A percentile compares a stretch with the other conserved stretches of the same genome.
These are phyloP conservation scores for Acanthacorydalis orientalis DNA, from an alignment of 2,888 invertebrate species.

Conservation along the genomic window DNA sequence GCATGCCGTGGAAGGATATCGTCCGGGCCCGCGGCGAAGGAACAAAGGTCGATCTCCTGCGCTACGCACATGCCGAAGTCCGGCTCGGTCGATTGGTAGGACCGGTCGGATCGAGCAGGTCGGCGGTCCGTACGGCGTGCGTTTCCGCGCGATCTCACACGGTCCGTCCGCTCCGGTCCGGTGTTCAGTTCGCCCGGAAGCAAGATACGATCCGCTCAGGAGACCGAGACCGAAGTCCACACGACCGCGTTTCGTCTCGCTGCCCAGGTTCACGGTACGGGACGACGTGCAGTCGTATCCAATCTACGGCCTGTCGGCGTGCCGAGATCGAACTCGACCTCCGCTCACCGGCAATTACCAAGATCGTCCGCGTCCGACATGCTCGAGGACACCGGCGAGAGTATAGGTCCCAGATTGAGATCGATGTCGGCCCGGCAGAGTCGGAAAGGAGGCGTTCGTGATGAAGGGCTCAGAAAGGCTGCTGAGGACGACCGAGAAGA, in stretches of 20 bases:
- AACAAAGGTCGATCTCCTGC: not conserved
- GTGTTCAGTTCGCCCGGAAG: too few relatives aligned
- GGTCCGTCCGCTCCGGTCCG: too few relatives aligned
- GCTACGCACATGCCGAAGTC: not conserved
- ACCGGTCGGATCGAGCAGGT: too few relatives aligned
- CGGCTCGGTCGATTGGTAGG: too few relatives aligned
- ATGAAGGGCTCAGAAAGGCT: constrained; percentile 66
- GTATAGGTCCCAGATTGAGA: constrained; percentile 51
- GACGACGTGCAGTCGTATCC: constrained; percentile 38
- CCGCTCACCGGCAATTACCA: constrained; percentile 59
- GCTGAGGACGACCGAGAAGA: constrained; percentile 58
- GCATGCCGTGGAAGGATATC: not conserved
- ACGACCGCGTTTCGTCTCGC: too few relatives aligned
- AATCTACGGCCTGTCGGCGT: constrained; percentile 43
- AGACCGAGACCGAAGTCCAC: too few relatives aligned
- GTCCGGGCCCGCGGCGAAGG: not conserved
- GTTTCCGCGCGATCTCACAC: too few relatives aligned
- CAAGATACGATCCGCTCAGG: too few relatives aligned
- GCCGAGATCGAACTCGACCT: constrained; percentile 65
- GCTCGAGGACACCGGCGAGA: constrained; percentile 55
- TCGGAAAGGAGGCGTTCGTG: constrained; percentile 63
- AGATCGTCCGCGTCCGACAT: constrained; percentile 50
- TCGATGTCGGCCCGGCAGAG: constrained; percentile 63
- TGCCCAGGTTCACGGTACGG: constrained; percentile 15
- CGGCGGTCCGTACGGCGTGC: too few relatives aligned